A percentile compares a stretch with the other conserved stretches of the same genome.
Evolutionary conservation across 2,113 vertebrate genomes (phyloP).

Genomic region (Fukomys damarensis): DNA sequence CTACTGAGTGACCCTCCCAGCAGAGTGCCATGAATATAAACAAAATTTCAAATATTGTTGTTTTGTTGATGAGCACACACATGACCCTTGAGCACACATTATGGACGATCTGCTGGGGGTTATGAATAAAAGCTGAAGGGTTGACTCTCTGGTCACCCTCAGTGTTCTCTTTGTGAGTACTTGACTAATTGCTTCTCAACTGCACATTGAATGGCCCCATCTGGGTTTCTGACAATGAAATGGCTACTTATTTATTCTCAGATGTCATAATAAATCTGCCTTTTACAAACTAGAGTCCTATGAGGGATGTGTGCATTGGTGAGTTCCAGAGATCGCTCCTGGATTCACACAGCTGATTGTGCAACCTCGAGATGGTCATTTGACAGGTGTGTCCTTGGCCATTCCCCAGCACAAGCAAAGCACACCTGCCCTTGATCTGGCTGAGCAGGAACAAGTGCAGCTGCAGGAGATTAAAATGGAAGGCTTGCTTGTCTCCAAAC

Average conservation of each 20-base stretch:
- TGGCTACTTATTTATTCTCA: constrained; percentile 59
- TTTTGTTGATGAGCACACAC: constrained; percentile 46
- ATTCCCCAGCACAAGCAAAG: not conserved
- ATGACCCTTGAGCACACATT: not conserved
- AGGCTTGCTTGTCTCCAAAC: constrained; percentile 24
- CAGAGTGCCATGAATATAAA: constrained; percentile 53
- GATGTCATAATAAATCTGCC: constrained; percentile 59
- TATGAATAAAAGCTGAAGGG: constrained; percentile 51
- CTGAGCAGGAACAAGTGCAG: constrained; percentile 11
- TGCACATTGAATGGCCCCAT: constrained; percentile 12
- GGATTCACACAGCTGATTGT: not conserved
- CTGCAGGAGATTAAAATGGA: constrained; percentile 63
- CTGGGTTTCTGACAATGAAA: constrained; percentile 66
- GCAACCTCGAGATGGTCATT: not conserved
- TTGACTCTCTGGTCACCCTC: constrained; percentile 41
- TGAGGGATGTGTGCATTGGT: not conserved
- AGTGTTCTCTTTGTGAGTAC: not conserved
- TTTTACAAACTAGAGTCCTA: constrained; percentile 23
- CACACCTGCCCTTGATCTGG: constrained; percentile 66
- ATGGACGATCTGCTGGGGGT: constrained; percentile 69
- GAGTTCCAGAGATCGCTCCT: not conserved
- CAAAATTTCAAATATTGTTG: constrained; percentile 53
- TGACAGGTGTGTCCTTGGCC: not conserved
- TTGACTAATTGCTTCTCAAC: constrained; percentile 50
- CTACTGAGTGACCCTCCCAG: constrained; percentile 54